These are phyloP conservation scores for Camptogramma bilineatum DNA, from an alignment of 2,888 invertebrate genomes.

Conservation along the genomic window DNA sequence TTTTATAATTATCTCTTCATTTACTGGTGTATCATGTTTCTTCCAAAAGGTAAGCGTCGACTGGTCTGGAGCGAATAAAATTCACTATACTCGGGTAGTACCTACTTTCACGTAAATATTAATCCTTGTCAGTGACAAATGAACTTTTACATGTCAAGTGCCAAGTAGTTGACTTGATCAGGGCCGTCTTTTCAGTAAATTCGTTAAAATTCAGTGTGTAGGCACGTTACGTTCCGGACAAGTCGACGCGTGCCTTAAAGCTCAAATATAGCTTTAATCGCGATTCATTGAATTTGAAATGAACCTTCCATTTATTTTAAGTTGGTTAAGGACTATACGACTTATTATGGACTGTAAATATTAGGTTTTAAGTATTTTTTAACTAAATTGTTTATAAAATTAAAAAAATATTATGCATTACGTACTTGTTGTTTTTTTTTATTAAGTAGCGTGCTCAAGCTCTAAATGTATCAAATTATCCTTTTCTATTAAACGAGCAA, in stretches of 20 bases:
- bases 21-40: neutral
- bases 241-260: neutral
- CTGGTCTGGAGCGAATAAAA: neutral
- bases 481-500: no score
- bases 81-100: no score
- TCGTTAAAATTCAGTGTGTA: no score
- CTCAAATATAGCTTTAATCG: conserved; percentile 21
- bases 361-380: conserved; percentile 65
- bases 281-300: conserved; percentile 1
- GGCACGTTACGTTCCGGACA: neutral
- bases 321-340: conserved; percentile 53
- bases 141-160: no score
- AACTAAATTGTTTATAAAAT: conserved; percentile 74
- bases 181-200: no score
- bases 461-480: no score
- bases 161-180: no score
- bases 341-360: conserved; percentile 69
- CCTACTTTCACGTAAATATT: no score
- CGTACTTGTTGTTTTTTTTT: conserved; percentile 37
- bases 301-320: conserved; percentile 34
- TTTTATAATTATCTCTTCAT: conserved; percentile 3
- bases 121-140: no score
- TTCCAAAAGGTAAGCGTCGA: neutral
- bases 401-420: conserved; percentile 52
- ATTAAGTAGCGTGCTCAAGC: neutral